These are phyloP conservation scores for Cebidichthys violaceus DNA, from an alignment of 2,113 vertebrate genomes.

Conservation along the genomic window DNA sequence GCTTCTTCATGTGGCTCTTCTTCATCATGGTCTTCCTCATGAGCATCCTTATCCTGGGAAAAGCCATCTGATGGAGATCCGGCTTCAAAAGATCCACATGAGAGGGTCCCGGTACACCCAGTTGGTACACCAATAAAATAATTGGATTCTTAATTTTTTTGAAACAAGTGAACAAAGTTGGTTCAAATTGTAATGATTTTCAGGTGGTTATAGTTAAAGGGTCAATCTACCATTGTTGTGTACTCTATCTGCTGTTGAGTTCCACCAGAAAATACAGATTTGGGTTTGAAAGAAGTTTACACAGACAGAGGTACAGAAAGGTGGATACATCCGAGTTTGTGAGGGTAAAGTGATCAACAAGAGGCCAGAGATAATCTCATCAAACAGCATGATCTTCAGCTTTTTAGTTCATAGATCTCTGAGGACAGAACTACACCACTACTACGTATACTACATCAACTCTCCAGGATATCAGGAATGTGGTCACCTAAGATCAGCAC, in stretches of 20 bases:
- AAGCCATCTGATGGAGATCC: constrained; percentile 82
- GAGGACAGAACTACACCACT: background rate
- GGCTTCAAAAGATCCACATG: background rate
- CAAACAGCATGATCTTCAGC: background rate
- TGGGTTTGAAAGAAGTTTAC: background rate
- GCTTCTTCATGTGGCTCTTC: constrained; percentile 94
- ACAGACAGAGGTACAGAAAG: background rate
- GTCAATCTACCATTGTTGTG: background rate
- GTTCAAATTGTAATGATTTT: background rate
- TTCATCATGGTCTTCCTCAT: constrained; percentile 93
- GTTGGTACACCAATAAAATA: background rate
- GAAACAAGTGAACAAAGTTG: background rate
- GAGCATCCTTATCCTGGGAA: constrained; percentile 89
- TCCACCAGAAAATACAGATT: background rate
- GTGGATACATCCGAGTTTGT: background rate
- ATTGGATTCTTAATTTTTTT: background rate
- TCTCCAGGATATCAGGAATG: background rate
- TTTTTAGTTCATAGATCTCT: too few species aligned
- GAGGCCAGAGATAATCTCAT: background rate
- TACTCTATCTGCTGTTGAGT: background rate
- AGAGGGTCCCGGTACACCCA: rapidly evolving
- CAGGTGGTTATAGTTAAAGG: background rate
- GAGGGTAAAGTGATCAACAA: background rate
- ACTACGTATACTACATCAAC: background rate
- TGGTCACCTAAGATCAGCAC: background rate